Evolutionary conservation across 2,888 invertebrate genomes (phyloP), one percentile per base, ranked within the genome.

Genomic region (Luperina testacea): DNA sequence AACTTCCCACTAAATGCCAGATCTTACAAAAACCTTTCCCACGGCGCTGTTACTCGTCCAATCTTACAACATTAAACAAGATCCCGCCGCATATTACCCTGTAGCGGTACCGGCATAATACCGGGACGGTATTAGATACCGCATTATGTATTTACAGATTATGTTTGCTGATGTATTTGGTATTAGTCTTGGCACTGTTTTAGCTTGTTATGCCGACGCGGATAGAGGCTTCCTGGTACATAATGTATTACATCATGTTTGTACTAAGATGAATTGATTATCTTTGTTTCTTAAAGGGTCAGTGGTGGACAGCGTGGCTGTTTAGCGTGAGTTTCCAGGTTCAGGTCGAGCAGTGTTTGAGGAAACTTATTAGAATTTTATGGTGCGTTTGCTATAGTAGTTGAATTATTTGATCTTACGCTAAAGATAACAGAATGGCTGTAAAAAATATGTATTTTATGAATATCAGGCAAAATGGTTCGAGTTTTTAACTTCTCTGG

Each of bases 141-240:
- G 20, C 53, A 67, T 71, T 63, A 59, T 17, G 27, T 74, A 79
- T 79, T 63, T 65, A 83, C 11, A 57, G 11, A 69, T 68, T 45
- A 83, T 74, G 63, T 83, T 72, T 68, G 63, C 15, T 64, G 61
- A 74, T 72, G 48, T 83, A 75, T 75, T 83, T 72, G 69, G 38
- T 78, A 51, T 51, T n/a, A 24, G 38, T 51, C 27, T 78, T 64
- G 83, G 68, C 51, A 27, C 74, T 65, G 45, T 63, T 83, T 83
- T 64, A 42, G 61, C 61, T 53, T 78, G 61, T n/a, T 73, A 48
- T 61, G 38, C 64, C 24, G n/a, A 11, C n/a, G 63, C 57, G 53
- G 53, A 48, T 38, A 38, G 17, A 27, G n/a, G 73, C 15, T 71
- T 79, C 71, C 67, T 74, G 67, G 51, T 78, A 57, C 57, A 74